phyloP scores from a whole-genome alignment of 2,797 vertebrate genomes.

The Hydrophis major region DNA sequence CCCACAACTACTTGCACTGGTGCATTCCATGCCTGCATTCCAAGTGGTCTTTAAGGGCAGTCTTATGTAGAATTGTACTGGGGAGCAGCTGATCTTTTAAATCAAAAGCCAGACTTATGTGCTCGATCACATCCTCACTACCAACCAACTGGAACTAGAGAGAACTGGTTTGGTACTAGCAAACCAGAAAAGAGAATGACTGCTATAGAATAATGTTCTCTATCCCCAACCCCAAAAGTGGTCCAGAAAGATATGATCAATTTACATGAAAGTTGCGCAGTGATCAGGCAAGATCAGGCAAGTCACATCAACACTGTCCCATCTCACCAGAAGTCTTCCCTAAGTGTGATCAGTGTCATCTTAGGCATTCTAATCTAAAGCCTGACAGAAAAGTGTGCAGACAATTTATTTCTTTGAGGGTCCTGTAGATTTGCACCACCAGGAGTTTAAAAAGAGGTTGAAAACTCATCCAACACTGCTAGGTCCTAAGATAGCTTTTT shows the following conservation, averaged over 20 bases:
- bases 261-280: neutral
- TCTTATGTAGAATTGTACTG: neutral
- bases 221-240: neutral
- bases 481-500: neutral
- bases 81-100: neutral
- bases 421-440: neutral
- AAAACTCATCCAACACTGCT: neutral
- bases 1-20: neutral
- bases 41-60: neutral
- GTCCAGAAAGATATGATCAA: neutral
- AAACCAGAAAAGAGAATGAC: neutral
- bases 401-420: neutral
- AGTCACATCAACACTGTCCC: neutral
- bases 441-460: neutral
- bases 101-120: neutral
- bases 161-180: neutral
- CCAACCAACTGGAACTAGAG: neutral
- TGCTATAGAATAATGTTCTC: neutral
- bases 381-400: neutral
- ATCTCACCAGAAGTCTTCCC: neutral
- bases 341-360: neutral
- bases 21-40: neutral
- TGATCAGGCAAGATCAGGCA: neutral
- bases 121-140: neutral
- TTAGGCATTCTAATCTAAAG: neutral